phyloP scores from a whole-genome alignment of 2,888 invertebrate species.

The Drosophila nr. medialis region DNA sequence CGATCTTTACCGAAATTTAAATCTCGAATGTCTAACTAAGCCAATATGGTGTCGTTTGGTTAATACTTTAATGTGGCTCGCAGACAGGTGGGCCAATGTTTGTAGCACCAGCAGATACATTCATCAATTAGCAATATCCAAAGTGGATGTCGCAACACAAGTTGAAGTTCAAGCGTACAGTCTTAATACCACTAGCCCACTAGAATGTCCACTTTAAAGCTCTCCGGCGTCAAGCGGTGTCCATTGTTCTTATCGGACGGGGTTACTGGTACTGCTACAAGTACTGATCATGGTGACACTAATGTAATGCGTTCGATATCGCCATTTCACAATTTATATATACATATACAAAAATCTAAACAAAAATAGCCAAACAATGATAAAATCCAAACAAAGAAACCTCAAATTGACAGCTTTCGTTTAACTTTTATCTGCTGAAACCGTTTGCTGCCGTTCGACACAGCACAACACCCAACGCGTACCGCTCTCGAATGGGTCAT shows the following conservation, averaged over 20 bases:
- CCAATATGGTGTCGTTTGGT: constrained; percentile 36
- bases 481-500: constrained; percentile 29
- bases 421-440: constrained; percentile 74
- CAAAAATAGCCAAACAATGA: constrained; percentile 56
- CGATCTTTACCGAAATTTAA: constrained; percentile 27
- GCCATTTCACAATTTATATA: constrained; percentile 52
- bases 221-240: constrained; percentile 62
- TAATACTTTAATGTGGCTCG: constrained; percentile 53
- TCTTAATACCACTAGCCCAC: constrained; percentile 69
- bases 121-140: constrained; percentile 62
- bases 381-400: constrained; percentile 69
- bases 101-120: constrained; percentile 46
- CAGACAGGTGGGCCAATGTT: constrained; percentile 8
- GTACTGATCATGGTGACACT: constrained; percentile 48
- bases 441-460: constrained; percentile 53
- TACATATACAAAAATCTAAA: constrained; percentile 9
- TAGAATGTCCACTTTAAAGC: constrained; percentile 77
- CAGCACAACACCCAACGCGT: constrained; percentile 15
- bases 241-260: constrained; percentile 58
- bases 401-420: constrained; percentile 81
- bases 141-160: constrained; percentile 57
- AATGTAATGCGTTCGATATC: constrained; percentile 61
- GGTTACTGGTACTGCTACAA: constrained; percentile 9
- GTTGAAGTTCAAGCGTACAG: constrained; percentile 71
- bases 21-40: constrained; percentile 47